Conservation (phyloP, 2,888 invertebrate genomes). For the Euspilapteryx auroguttella region DNA sequence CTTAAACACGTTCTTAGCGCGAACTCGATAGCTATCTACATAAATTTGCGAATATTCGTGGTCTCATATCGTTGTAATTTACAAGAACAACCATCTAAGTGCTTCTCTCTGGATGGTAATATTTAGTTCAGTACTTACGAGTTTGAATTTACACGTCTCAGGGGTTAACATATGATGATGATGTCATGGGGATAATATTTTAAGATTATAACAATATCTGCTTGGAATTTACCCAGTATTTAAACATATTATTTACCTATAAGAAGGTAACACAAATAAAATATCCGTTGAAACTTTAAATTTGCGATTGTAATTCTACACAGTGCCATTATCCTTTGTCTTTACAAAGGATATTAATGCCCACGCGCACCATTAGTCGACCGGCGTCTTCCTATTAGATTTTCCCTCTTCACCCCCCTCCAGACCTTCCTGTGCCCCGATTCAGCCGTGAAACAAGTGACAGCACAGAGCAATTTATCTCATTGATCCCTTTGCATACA, state of each 20-base stretch:
- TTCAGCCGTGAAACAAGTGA: constrained; percentile 41
- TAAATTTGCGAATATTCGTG: constrained; percentile 50
- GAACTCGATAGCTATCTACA: constrained; percentile 46
- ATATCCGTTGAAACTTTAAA: no score
- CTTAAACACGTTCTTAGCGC: constrained; percentile 43
- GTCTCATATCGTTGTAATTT: constrained; percentile 43
- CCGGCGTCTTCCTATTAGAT: constrained; percentile 12
- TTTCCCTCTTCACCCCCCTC: no score
- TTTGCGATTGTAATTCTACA: no score
- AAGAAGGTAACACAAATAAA: no score
- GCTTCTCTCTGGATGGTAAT: constrained; percentile 26
- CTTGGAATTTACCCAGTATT: no score
- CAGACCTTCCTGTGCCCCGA: no score
- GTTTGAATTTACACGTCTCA: no score
- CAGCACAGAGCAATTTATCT: constrained; percentile 43
- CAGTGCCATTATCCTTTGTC: constrained; percentile 15
- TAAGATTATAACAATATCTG: no score
- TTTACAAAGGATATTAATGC: constrained; percentile 24
- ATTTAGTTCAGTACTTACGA: no score
- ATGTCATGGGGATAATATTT: no score
- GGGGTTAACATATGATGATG: no score
- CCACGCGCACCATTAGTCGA: constrained; percentile 37
- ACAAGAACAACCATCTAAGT: constrained; percentile 28
- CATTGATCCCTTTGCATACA: constrained; percentile 52
- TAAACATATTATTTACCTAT: no score